These are phyloP conservation scores for Pheucticus melanocephalus DNA, from an alignment of 2,113 vertebrate species.

Conservation along the genomic window DNA sequence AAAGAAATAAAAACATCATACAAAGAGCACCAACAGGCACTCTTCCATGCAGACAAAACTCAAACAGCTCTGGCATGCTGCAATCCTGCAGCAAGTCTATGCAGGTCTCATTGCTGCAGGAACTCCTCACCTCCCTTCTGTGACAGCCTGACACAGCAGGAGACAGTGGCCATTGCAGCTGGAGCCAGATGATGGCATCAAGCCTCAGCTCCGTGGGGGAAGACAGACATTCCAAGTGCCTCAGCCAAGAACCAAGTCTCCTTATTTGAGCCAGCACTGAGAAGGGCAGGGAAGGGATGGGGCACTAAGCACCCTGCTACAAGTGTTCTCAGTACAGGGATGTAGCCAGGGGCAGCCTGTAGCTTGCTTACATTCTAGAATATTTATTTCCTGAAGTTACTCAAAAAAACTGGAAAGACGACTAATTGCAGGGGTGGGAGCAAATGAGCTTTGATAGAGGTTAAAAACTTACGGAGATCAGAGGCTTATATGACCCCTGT, in stretches of 20 bases:
- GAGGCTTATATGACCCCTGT: background rate
- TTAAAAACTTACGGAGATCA: slow-evolving; percentile 31
- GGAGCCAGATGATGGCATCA: background rate
- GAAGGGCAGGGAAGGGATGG: background rate
- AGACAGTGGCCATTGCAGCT: accelerated
- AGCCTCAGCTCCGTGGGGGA: accelerated
- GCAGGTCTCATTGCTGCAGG: background rate
- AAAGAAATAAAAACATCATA: background rate
- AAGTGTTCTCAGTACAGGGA: too few relatives aligned
- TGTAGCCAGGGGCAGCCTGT: accelerated
- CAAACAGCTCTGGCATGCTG: background rate
- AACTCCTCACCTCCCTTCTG: background rate
- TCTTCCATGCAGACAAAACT: background rate
- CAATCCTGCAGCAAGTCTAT: background rate
- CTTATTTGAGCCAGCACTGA: background rate
- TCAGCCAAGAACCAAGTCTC: background rate
- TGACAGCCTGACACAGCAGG: accelerated
- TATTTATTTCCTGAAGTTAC: background rate
- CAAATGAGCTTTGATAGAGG: background rate
- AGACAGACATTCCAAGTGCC: background rate
- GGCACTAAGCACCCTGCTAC: background rate
- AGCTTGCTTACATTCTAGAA: background rate
- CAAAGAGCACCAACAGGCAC: background rate
- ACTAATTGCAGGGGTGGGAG: background rate
- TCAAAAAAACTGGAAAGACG: background rate